These are phyloP conservation scores for Spilosoma lubricipeda DNA, from an alignment of 2,888 invertebrate genomes.

Conservation along the genomic window DNA sequence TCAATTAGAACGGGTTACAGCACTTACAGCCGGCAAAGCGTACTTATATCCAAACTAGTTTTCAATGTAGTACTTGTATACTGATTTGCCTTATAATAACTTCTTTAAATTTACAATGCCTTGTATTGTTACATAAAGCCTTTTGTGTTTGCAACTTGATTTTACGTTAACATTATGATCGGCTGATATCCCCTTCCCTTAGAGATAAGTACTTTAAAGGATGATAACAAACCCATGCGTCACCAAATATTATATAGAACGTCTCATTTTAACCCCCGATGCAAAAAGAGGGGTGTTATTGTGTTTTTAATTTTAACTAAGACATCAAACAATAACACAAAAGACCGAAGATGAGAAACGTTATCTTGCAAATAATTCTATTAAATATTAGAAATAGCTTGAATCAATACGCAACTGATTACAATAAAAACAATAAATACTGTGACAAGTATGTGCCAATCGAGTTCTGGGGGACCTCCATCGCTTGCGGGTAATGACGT, in stretches of 20 bases:
- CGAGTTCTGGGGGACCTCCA: neutral
- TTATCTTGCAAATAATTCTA: too few species aligned
- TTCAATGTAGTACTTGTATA: conserved; percentile 1
- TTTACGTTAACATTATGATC: neutral
- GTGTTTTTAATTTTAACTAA: neutral
- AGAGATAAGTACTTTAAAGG: neutral
- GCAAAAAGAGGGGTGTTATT: too few species aligned
- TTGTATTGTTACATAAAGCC: neutral
- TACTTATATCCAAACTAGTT: conserved; percentile 21
- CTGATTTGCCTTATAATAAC: conserved; percentile 4
- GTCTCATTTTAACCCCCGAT: too few species aligned
- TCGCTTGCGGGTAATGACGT: neutral
- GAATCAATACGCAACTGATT: too few species aligned
- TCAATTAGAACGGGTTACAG: conserved; percentile 60
- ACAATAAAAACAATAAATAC: too few species aligned
- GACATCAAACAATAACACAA: neutral
- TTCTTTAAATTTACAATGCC: conserved; percentile 12
- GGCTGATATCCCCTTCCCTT: neutral
- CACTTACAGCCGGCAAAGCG: conserved; percentile 38
- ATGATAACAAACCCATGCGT: neutral
- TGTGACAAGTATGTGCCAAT: neutral
- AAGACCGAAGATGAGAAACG: too few species aligned
- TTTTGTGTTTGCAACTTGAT: conserved; percentile 8
- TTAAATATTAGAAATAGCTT: too few species aligned
- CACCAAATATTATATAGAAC: neutral